phyloP scores from a whole-genome alignment of 30 jellyfish, hydroid and myxozoan species.

The Cassiopea xamachana region DNA sequence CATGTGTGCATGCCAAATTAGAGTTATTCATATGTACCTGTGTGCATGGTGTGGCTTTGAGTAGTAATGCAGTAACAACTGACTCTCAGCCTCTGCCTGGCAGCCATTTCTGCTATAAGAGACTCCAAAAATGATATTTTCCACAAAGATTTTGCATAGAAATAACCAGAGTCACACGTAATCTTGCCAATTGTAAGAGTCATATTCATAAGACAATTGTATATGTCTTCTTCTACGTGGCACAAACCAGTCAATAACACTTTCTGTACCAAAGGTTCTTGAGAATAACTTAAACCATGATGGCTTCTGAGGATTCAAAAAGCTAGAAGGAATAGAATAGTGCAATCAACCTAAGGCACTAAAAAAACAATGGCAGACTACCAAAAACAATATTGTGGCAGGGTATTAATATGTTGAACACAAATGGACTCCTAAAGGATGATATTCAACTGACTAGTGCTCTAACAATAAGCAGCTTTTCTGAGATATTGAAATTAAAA shows the following conservation, averaged over 20 bases:
- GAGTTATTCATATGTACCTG: too few species aligned
- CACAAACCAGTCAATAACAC: conserved; percentile 43
- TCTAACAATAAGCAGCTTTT: too few species aligned
- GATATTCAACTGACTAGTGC: too few species aligned
- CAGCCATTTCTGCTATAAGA: neutral
- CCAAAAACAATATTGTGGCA: too few species aligned
- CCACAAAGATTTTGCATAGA: neutral
- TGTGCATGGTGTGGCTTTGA: too few species aligned
- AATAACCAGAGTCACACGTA: neutral
- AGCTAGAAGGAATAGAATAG: conserved; percentile 11
- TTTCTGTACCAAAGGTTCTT: conserved; percentile 48
- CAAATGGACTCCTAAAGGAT: too few species aligned
- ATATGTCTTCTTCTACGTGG: conserved; percentile 21
- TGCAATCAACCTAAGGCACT: neutral
- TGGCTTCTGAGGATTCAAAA: conserved; percentile 36
- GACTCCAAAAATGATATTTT: neutral
- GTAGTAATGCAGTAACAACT: too few species aligned
- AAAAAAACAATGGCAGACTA: too few species aligned
- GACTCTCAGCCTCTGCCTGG: too few species aligned
- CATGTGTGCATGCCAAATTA: too few species aligned
- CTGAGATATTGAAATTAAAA: too few species aligned
- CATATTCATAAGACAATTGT: conserved; percentile 57
- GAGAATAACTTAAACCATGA: conserved; percentile 30
- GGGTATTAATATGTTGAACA: too few species aligned
- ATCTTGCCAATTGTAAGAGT: conserved; percentile 31